A percentile compares a stretch with the other conserved stretches of the same genome.
phyloP scores from a whole-genome alignment of 2,888 invertebrate genomes.

The Amphimallon solstitiale region DNA sequence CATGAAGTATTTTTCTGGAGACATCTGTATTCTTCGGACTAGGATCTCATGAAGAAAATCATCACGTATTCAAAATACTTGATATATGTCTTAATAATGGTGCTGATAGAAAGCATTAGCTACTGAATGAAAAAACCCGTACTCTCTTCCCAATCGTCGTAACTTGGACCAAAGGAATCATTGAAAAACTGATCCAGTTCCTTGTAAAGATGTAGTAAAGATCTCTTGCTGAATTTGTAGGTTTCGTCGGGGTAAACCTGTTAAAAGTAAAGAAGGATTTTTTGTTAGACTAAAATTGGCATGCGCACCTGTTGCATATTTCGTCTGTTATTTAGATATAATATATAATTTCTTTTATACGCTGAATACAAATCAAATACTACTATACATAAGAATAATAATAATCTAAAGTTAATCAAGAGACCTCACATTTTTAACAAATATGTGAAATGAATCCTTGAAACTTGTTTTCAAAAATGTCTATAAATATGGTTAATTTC shows the following conservation, averaged over 20 bases:
- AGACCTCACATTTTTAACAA: too few relatives aligned
- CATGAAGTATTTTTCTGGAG: conserved; percentile 1
- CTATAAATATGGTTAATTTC: too few relatives aligned
- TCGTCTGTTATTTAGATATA: too few relatives aligned
- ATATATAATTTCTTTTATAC: too few relatives aligned
- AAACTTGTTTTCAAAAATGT: too few relatives aligned
- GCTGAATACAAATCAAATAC: too few relatives aligned
- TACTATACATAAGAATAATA: too few relatives aligned
- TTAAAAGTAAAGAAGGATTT: conserved; percentile 48
- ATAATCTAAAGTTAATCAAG: too few relatives aligned
- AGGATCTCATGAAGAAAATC: conserved; percentile 15
- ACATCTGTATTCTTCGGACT: conserved; percentile 15
- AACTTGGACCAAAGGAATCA: conserved; percentile 76
- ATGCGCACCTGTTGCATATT: too few relatives aligned
- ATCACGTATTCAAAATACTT: conserved; percentile 25
- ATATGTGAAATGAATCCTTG: too few relatives aligned
- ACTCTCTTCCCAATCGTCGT: conserved; percentile 61
- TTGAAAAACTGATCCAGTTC: conserved; percentile 89
- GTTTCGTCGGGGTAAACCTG: conserved; percentile 91
- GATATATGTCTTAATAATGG: conserved; percentile 12
- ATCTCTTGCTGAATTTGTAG: conserved; percentile 75
- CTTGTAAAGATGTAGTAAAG: conserved; percentile 81
- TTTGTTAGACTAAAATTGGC: too few relatives aligned
- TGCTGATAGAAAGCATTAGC: conserved; percentile 24
- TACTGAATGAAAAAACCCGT: conserved; percentile 60